A percentile compares a stretch with the other conserved stretches of the same genome.
Evolutionary conservation across 2,888 invertebrate species (phyloP).

Genomic region (Petrolisthes cinctipes): DNA sequence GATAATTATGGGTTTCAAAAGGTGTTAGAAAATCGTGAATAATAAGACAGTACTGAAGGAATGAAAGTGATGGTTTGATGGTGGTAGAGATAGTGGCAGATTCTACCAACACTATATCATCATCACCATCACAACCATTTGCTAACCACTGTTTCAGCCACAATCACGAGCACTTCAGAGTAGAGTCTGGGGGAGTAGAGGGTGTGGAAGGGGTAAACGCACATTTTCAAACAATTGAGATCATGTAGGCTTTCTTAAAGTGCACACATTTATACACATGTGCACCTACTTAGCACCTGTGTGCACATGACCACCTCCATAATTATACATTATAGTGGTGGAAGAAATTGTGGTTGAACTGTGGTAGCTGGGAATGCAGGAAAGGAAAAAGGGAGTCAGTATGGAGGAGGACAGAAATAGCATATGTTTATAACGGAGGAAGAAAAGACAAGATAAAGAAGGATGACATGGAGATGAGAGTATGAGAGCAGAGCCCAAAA

Average conservation of each 20-base stretch:
- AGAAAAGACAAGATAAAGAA: background rate
- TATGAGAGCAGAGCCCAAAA: background rate
- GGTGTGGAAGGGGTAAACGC: constrained; percentile 36
- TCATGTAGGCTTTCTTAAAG: constrained; percentile 23
- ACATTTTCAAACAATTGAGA: constrained; percentile 49
- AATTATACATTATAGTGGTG: constrained; percentile 28
- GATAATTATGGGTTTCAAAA: too few species aligned
- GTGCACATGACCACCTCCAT: constrained; percentile 46
- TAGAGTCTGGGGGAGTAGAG: constrained; percentile 41
- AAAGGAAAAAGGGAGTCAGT: constrained; percentile 26
- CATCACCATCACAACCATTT: constrained; percentile 8
- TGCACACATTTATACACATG: constrained; percentile 30
- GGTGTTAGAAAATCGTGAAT: background rate
- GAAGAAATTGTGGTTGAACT: constrained; percentile 27
- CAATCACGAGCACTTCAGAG: constrained; percentile 39
- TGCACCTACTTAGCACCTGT: constrained; percentile 39
- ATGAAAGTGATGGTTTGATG: background rate
- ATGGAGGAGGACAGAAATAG: background rate
- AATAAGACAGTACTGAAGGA: background rate
- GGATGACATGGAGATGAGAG: background rate
- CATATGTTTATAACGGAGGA: background rate
- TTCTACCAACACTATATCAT: background rate
- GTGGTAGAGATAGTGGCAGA: background rate
- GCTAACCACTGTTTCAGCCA: background rate
- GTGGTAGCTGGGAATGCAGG: constrained; percentile 33